Conservation (phyloP, 2,888 invertebrate genomes). For the Blastobasis lacticolella region DNA sequence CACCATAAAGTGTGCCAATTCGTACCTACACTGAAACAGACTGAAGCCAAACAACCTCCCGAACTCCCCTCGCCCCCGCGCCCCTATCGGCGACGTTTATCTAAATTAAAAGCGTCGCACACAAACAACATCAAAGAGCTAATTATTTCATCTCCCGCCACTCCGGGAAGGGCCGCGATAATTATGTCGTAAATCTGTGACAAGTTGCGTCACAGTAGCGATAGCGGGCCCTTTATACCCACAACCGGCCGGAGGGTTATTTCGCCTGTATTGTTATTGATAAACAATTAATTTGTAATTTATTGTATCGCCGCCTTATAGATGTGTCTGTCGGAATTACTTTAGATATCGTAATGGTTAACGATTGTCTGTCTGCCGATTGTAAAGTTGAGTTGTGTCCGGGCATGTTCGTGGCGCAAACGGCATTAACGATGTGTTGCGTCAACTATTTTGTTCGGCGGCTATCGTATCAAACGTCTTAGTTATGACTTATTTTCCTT, state of each 20-base stretch:
- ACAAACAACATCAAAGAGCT: slow-evolving; percentile 1
- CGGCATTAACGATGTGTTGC: too few species aligned
- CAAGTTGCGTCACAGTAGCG: slow-evolving; percentile 3
- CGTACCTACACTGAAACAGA: too few species aligned
- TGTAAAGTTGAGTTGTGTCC: too few species aligned
- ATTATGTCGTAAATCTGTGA: slow-evolving; percentile 1
- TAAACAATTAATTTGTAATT: slow-evolving; percentile 11
- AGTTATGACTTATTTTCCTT: too few species aligned
- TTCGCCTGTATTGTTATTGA: slow-evolving; percentile 7
- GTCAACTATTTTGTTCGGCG: too few species aligned
- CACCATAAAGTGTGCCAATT: too few species aligned
- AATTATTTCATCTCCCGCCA: slow-evolving; percentile 3
- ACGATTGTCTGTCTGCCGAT: too few species aligned
- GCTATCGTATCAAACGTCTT: too few species aligned
- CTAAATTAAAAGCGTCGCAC: background rate
- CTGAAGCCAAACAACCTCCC: too few species aligned
- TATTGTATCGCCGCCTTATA: background rate
- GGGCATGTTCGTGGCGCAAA: too few species aligned
- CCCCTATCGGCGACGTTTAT: background rate
- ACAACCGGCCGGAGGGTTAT: background rate
- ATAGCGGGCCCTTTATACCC: slow-evolving; percentile 6
- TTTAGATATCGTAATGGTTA: too few species aligned
- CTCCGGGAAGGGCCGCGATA: slow-evolving; percentile 2
- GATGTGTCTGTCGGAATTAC: too few species aligned
- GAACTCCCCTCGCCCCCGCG: background rate